Evolutionary conservation across 1,140 invertebrate species (phyloP), one percentile per base, ranked within the genome.

Genomic region (Drosophila obscura): DNA sequence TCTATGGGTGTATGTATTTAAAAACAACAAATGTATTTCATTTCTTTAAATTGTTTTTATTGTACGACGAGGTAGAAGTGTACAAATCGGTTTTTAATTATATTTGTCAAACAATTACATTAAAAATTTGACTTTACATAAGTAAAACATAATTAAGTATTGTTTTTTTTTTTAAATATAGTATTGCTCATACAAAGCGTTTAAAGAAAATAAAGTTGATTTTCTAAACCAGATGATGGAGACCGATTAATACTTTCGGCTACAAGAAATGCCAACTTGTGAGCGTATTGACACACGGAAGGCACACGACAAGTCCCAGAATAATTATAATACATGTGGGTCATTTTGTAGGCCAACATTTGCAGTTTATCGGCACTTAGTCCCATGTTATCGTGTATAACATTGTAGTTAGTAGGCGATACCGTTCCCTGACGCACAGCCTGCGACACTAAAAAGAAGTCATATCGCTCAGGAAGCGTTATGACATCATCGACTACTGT

Each of bases 321-420:
- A 94, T 95, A 97, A 91, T 98, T 98, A 83, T 94, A 98, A 73
- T 98, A 98, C 91, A 97, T 92, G 78, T 97, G 96, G 0, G 94
- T 95, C 79, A 97, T 91, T 90, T 97, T 97, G 79, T 96, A 98
- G 0, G 96, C 94, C 1, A 98, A 77, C 9, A 94, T 85, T 89
- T 98, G 97, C 5, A 97, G 85, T 57, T 94, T 93, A 63, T 96
- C 95, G 0, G 95, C 93, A 31, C 90, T 79, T 4, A 96, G 89
- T 0, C 93, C 93, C 5, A 94, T 92, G 6, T 88, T 93, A 76
- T 97, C 96, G 45, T 94, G 90, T 2, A 98, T 93, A 0, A 98
- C 94, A 73, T 96, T 96, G 84, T 97, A 98, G 24, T 94, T 94
- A 0, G 96, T 97, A 0, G 97, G 97, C 1, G 94, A 93, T 0